Evolutionary conservation across 1,140 invertebrate species (phyloP), one percentile per base, ranked within the genome.

Genomic region (Atta colombica): DNA sequence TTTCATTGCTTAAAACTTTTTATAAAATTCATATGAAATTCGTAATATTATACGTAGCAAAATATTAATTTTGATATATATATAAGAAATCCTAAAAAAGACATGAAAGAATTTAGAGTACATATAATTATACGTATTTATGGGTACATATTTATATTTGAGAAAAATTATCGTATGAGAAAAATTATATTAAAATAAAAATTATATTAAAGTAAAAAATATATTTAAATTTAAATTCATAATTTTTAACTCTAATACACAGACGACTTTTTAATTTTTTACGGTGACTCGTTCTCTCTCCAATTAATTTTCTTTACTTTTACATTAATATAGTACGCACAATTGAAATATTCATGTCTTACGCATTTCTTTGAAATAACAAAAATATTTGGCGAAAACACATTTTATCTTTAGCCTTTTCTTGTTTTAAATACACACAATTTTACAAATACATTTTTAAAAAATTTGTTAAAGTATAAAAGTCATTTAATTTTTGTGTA

Each of bases 51-150:
- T 28, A 31, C 7, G 14, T 31, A 31, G 49, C 10, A 63, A 77
- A 77, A 65, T 77, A 78, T 65, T 65, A 18, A 77, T 45, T 77
- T 77, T 3, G 21, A 61, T 45, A 45, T 28, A 25, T 21, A 21
- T 25, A 7, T 14, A 74, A 74, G 28, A 74, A 77, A 45, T n/a
- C 5, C 0, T 10, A 10, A 58, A 55, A 55, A 31, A 16, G 7
- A 72, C 3, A 31, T 3, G 28, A 31, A 55, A 21, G 5, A 16
- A n/a, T 75, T 75, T 60, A 45, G 8, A 45, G 39, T 45, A 45
- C 1, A 45, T 10, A 45, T 10, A 45, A 31, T 0, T 12, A 60
- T n/a, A 66, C 45, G 18, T n/a, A 10, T 49, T 1, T 74, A 31
- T 31, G 18, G 3, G 8, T 12, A 14, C 5, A 14, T 10, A 10